A percentile compares a stretch with the other conserved stretches of the same genome.
Evolutionary conservation across 2,113 vertebrate genomes (phyloP).

Genomic region (Nansenia antarctica): DNA sequence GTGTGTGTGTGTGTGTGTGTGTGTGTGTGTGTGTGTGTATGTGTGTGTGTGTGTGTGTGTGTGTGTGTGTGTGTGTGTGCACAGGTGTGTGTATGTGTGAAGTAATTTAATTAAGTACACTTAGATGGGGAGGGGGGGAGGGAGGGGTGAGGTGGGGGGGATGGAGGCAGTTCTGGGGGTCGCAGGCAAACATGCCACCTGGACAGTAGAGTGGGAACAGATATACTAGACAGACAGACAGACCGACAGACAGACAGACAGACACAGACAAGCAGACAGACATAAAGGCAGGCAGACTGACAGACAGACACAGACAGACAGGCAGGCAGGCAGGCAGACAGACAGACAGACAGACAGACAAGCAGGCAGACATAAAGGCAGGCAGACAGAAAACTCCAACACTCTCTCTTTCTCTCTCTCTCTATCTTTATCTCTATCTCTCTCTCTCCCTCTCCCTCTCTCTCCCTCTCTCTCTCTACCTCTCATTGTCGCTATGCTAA

Average conservation of each 20-base stretch:
- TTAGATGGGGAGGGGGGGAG: neutral
- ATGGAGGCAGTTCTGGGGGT: neutral
- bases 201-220: too few species aligned
- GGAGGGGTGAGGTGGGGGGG: neutral
- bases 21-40: neutral
- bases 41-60: neutral
- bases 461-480: slow-evolving; percentile 11
- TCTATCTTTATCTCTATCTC: neutral
- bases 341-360: too few species aligned
- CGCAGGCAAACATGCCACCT: neutral
- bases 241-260: too few species aligned
- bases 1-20: too few species aligned
- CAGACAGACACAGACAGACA: too few species aligned
- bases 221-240: too few species aligned
- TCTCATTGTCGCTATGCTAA: slow-evolving; percentile 46
- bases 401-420: neutral
- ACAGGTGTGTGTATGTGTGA: too few species aligned
- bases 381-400: too few species aligned
- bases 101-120: neutral
- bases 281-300: too few species aligned
- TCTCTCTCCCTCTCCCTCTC: neutral
- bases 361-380: too few species aligned
- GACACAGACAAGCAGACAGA: too few species aligned
- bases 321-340: too few species aligned
- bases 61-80: neutral